Conservation (phyloP, 2,113 vertebrate genomes). For the human (Homo sapiens) region DNA sequence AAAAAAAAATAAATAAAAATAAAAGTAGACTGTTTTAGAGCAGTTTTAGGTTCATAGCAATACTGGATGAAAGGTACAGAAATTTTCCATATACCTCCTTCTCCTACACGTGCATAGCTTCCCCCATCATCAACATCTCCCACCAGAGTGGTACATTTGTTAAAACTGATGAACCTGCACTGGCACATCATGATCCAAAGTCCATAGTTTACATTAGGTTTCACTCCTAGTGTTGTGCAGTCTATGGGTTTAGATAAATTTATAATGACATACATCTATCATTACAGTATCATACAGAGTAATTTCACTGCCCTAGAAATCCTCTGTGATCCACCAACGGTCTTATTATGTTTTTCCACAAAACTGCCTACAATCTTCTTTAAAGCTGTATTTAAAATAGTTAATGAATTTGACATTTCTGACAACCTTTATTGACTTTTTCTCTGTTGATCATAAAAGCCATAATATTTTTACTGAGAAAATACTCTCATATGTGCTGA, state of each 20-base stretch:
- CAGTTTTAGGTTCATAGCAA: background rate
- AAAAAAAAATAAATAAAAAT: no score
- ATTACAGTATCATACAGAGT: background rate
- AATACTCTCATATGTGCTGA: slow-evolving; percentile 9
- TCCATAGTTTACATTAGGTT: background rate
- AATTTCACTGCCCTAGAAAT: background rate
- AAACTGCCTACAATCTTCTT: slow-evolving; percentile 8
- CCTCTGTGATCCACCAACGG: background rate
- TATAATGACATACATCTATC: background rate
- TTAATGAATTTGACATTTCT: slow-evolving; percentile 55
- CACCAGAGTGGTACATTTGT: background rate
- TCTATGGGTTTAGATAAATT: background rate
- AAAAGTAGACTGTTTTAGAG: background rate
- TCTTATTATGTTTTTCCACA: background rate
- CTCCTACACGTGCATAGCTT: no score
- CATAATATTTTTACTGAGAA: slow-evolving; percentile 28
- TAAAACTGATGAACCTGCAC: background rate
- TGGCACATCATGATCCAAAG: background rate
- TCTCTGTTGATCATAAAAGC: slow-evolving; percentile 26
- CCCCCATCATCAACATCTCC: background rate
- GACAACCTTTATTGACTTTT: slow-evolving; percentile 40
- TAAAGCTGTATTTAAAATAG: slow-evolving; percentile 36
- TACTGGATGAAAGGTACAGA: background rate
- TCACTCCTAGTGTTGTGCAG: background rate
- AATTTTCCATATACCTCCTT: background rate